Evolutionary conservation across 2,888 invertebrate genomes (phyloP).

Genomic region (Bembecia ichneumoniformis): DNA sequence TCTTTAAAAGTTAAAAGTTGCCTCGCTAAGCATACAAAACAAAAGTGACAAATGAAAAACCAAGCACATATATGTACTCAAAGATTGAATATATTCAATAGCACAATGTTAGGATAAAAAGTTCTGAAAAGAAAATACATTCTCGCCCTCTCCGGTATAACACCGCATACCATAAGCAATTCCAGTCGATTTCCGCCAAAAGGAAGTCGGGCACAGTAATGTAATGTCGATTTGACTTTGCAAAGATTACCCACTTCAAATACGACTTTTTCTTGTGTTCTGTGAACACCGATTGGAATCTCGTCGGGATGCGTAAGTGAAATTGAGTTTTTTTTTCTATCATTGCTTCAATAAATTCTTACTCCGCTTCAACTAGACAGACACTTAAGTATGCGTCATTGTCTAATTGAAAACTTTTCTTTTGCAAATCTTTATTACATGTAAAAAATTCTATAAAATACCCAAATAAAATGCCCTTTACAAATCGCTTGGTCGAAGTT

Average conservation of each 20-base stretch:
- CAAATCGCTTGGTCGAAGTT: too few relatives aligned
- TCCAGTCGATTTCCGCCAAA: slow-evolving; percentile 30
- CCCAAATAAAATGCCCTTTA: too few relatives aligned
- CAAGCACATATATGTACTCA: too few relatives aligned
- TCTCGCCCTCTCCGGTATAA: slow-evolving; percentile 11
- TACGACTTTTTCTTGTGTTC: slow-evolving; percentile 5
- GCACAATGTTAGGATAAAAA: background rate
- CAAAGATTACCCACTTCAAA: slow-evolving; percentile 9
- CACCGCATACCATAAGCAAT: slow-evolving; percentile 25
- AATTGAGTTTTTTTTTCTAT: background rate
- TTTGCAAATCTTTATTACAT: too few relatives aligned
- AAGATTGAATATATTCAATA: background rate
- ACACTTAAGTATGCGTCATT: too few relatives aligned
- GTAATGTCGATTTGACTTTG: slow-evolving; percentile 25
- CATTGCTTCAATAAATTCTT: background rate
- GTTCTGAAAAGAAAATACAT: background rate
- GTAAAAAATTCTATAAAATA: too few relatives aligned
- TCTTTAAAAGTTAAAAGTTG: too few relatives aligned
- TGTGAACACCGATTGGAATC: slow-evolving; percentile 1
- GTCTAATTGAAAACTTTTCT: too few relatives aligned
- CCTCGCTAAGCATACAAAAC: too few relatives aligned
- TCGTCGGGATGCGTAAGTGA: background rate
- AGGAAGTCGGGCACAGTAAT: slow-evolving; percentile 20
- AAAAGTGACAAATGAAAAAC: too few relatives aligned
- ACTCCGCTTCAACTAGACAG: background rate